These are phyloP conservation scores for Hippocampus abdominalis DNA, from an alignment of 2,113 vertebrate genomes.

Conservation along the genomic window DNA sequence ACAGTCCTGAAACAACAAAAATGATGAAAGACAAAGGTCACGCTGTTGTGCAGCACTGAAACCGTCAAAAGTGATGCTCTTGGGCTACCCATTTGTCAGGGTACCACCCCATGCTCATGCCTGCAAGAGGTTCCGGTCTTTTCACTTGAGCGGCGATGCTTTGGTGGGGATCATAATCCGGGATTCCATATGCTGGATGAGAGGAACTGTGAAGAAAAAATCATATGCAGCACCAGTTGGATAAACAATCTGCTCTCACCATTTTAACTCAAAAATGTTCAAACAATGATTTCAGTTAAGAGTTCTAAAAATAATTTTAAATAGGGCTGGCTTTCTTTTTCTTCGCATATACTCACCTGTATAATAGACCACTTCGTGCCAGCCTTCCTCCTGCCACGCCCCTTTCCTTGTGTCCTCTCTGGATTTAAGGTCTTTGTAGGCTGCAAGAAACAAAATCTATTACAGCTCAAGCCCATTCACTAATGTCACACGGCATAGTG, in stretches of 20 bases:
- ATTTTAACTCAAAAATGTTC: neutral
- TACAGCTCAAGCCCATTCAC: neutral
- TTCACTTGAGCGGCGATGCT: constrained; percentile 68
- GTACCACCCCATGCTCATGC: constrained; percentile 7
- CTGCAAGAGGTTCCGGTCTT: neutral
- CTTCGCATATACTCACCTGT: constrained; percentile 76
- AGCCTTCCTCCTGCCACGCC: constrained; percentile 91
- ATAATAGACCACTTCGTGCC: constrained; percentile 93
- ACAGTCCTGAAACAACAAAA: constrained; percentile 8
- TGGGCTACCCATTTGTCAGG: constrained; percentile 23
- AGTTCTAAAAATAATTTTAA: neutral
- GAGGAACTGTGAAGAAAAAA: no score
- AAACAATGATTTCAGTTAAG: neutral
- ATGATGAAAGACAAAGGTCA: constrained; percentile 24
- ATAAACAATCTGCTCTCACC: neutral
- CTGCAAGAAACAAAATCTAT: constrained; percentile 60
- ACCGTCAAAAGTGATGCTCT: constrained; percentile 23
- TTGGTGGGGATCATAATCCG: constrained; percentile 93
- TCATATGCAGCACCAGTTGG: neutral
- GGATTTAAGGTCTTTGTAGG: constrained; percentile 90
- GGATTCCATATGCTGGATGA: constrained; percentile 97
- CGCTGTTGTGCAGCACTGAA: constrained; percentile 31
- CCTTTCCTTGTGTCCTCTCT: constrained; percentile 87
- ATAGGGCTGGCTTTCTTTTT: no score
- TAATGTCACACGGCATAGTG: neutral